These are phyloP conservation scores for Pectinophora gossypiella DNA, from an alignment of 1,140 invertebrate species.

Conservation along the genomic window DNA sequence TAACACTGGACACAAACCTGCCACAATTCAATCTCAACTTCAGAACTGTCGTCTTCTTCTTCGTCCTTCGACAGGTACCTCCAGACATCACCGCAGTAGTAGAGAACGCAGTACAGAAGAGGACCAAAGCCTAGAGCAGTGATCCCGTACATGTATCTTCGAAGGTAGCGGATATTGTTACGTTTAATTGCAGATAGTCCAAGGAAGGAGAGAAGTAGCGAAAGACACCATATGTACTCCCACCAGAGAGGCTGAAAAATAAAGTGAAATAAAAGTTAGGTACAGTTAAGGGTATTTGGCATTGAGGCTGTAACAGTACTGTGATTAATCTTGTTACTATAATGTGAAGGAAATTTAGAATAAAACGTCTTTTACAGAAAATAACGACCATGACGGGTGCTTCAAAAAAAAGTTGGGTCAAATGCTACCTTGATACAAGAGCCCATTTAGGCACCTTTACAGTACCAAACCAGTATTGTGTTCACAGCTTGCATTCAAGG, in stretches of 20 bases:
- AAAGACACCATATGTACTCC: slow-evolving; percentile 96
- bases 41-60: slow-evolving; percentile 77
- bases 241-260: slow-evolving; percentile 85
- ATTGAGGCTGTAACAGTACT: too few relatives aligned
- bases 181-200: slow-evolving; percentile 90
- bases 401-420: too few relatives aligned
- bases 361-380: too few relatives aligned
- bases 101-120: slow-evolving; percentile 86
- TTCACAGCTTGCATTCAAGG: too few relatives aligned
- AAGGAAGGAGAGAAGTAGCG: slow-evolving; percentile 89
- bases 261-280: too few relatives aligned
- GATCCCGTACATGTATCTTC: slow-evolving; percentile 90
- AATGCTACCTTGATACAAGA: too few relatives aligned
- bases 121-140: slow-evolving; percentile 87
- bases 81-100: slow-evolving; percentile 91
- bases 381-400: too few relatives aligned
- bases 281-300: too few relatives aligned
- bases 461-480: too few relatives aligned
- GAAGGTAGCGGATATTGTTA: slow-evolving; percentile 87
- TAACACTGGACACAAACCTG: slow-evolving; percentile 80
- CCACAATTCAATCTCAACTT: slow-evolving; percentile 84
- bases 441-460: too few relatives aligned
- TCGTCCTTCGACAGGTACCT: slow-evolving; percentile 83
- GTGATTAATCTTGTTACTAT: too few relatives aligned
- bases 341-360: too few relatives aligned